Evolutionary conservation across 2,113 vertebrate genomes (phyloP).

Genomic region (Axis porcinus): DNA sequence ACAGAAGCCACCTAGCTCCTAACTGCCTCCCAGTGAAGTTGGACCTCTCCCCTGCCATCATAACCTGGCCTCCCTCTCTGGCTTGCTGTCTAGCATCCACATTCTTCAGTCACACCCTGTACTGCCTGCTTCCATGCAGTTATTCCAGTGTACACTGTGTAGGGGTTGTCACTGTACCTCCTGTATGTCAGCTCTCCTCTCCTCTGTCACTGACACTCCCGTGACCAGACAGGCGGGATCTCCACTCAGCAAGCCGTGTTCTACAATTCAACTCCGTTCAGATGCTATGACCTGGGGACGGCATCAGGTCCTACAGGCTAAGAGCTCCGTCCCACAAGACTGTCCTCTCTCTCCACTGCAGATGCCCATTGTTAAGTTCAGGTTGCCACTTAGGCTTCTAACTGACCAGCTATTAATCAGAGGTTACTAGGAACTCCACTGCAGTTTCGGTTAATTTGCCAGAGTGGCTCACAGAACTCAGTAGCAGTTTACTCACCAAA

Average conservation of each 20-base stretch:
- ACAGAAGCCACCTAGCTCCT: neutral
- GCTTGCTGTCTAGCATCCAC: neutral
- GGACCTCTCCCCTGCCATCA: neutral
- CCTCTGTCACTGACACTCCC: neutral
- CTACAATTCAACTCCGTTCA: neutral
- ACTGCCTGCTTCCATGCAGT: neutral
- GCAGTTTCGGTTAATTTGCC: neutral
- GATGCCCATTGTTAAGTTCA: neutral
- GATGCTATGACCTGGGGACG: neutral
- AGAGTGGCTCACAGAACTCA: neutral
- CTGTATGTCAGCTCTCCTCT: neutral
- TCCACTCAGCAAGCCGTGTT: neutral
- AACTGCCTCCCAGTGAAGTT: accelerated
- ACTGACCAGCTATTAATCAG: neutral
- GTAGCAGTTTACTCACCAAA: neutral
- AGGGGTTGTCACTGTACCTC: neutral
- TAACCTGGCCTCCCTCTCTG: neutral
- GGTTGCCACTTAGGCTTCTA: neutral
- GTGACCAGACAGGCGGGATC: neutral
- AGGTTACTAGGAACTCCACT: neutral
- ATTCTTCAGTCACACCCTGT: neutral
- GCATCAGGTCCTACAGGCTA: neutral
- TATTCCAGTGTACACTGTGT: neutral
- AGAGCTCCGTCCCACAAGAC: neutral
- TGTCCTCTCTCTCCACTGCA: neutral